Conservation (phyloP, 2,888 invertebrate species). For the Glaucopsyche alexis region DNA sequence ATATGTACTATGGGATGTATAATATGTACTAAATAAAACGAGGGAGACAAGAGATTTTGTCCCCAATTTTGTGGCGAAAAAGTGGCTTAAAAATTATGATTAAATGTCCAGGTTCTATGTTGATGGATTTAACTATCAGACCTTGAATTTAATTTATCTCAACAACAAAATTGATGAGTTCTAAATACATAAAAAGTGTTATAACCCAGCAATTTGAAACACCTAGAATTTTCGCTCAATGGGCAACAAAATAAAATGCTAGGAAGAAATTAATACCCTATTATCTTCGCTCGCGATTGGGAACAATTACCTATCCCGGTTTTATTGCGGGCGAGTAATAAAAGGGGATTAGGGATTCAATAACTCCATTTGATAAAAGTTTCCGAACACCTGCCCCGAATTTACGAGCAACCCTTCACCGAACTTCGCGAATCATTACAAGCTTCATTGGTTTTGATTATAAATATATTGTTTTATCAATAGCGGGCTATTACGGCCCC, state of each 20-base stretch:
- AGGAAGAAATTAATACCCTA: conserved; percentile 46
- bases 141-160: not conserved
- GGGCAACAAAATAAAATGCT: conserved; percentile 34
- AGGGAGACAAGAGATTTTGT: no score
- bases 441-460: conserved; percentile 40
- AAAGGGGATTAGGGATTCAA: conserved; percentile 66
- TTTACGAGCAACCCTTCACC: conserved; percentile 59
- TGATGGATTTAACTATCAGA: no score
- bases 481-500: not conserved
- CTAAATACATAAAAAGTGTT: not conserved
- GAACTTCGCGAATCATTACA: conserved; percentile 40
- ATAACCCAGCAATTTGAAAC: not conserved
- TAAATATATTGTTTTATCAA: conserved; percentile 31
- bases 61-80: no score
- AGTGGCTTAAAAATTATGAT: no score
- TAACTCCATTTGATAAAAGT: conserved; percentile 63
- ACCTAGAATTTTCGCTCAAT: conserved; percentile 1
- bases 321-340: conserved; percentile 60
- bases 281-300: conserved; percentile 45
- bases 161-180: not conserved
- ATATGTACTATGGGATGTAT: no score
- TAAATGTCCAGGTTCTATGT: no score
- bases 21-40: no score
- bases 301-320: conserved; percentile 53
- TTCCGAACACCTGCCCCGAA: conserved; percentile 52